phyloP scores from a whole-genome alignment of 2,888 invertebrate genomes.

The Endomychus coccineus region DNA sequence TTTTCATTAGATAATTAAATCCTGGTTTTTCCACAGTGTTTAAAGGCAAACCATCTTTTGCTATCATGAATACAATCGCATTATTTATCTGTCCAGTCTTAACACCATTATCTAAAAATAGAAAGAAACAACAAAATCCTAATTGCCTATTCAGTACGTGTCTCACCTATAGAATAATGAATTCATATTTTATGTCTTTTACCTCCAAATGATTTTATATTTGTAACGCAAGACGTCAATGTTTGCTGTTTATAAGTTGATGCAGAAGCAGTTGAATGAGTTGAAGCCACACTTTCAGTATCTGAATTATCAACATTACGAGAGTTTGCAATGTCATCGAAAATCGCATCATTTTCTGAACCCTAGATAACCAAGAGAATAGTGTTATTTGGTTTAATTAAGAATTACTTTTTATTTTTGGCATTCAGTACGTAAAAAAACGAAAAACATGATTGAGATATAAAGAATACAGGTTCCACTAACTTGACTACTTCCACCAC shows the following conservation, averaged over 20 bases:
- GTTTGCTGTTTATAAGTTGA: constrained; percentile 7
- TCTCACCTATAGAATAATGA: constrained; percentile 2
- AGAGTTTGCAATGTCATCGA: constrained; percentile 1
- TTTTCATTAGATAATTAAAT: constrained; percentile 6
- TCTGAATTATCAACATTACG: constrained; percentile 5
- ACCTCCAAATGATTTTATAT: constrained; percentile 9
- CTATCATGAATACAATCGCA: constrained; percentile 8
- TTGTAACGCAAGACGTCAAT: constrained; percentile 7
- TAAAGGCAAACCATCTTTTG: constrained; percentile 5
- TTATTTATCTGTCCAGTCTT: constrained; percentile 7
- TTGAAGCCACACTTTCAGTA: constrained; percentile 6
- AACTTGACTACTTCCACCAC: constrained; percentile 4
- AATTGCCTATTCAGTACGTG: not conserved
- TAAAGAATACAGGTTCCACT: constrained; percentile 9
- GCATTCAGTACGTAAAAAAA: constrained; percentile 5
- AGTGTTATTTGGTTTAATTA: constrained; percentile 4
- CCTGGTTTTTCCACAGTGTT: constrained; percentile 6
- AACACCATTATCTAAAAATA: constrained; percentile 6
- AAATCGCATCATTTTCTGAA: not conserved
- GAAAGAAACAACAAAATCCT: not conserved
- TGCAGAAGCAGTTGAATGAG: constrained; percentile 3
- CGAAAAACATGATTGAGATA: constrained; percentile 4
- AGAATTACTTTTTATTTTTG: constrained; percentile 3
- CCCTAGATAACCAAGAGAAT: not conserved
- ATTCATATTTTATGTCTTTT: constrained; percentile 2